A percentile compares a stretch with the other conserved stretches of the same genome.
Evolutionary conservation across 1,140 invertebrate species (phyloP).

Genomic region (Orussus abietinus): DNA sequence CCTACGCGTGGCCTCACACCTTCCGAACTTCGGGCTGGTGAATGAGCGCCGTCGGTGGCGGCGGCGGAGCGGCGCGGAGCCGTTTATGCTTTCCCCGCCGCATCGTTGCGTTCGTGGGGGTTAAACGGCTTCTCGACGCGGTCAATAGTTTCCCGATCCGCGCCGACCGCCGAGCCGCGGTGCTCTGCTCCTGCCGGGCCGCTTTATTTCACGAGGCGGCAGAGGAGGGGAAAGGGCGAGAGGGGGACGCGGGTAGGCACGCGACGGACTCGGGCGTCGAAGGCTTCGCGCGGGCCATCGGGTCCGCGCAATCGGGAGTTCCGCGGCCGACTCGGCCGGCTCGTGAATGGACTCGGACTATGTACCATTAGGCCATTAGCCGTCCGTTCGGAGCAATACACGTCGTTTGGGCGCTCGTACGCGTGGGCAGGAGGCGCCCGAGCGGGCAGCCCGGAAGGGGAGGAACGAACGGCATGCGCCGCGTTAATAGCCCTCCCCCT

Average conservation of each 20-base stretch:
- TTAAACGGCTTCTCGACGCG: conserved; percentile 41
- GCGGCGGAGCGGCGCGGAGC: conserved; percentile 25
- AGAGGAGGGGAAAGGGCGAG: too few relatives aligned
- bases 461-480: conserved; percentile 36
- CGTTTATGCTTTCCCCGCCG: conserved; percentile 33
- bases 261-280: too few relatives aligned
- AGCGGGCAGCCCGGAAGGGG: conserved; percentile 23
- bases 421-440: conserved; percentile 12
- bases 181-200: background rate
- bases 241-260: too few relatives aligned
- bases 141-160: conserved; percentile 42
- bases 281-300: too few relatives aligned
- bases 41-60: conserved; percentile 38
- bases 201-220: conserved; percentile 19
- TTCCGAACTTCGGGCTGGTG: conserved; percentile 30
- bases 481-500: conserved; percentile 29
- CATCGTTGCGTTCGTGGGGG: conserved; percentile 30
- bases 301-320: background rate
- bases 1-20: conserved; percentile 20
- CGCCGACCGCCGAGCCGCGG: conserved; percentile 11
- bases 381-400: conserved; percentile 18
- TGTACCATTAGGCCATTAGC: conserved; percentile 32
- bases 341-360: conserved; percentile 38
- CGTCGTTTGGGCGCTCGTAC: conserved; percentile 11
- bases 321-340: conserved; percentile 16